phyloP scores from a whole-genome alignment of 2,797 vertebrate species.

The Phyllotis vaccarum region DNA sequence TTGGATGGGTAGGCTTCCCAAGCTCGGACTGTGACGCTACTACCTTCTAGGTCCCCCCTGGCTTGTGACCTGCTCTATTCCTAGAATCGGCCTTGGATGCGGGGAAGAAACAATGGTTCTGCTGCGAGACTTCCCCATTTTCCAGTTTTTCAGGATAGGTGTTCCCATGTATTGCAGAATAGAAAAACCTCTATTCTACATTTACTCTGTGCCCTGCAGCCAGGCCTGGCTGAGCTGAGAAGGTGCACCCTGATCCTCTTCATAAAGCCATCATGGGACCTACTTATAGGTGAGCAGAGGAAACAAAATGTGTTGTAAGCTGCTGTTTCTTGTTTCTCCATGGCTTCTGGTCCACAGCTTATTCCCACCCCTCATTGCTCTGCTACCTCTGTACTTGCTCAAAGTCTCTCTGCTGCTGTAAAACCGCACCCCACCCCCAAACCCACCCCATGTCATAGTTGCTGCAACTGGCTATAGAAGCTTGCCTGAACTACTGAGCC shows the following conservation, averaged over 20 bases:
- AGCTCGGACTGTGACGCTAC: background rate
- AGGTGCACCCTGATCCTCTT: background rate
- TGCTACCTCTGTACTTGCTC: background rate
- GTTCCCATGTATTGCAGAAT: background rate
- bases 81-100: background rate
- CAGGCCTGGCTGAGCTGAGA: background rate
- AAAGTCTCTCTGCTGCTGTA: background rate
- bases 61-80: rapidly evolving
- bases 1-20: background rate
- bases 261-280: background rate
- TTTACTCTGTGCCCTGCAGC: background rate
- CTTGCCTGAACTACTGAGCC: background rate
- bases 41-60: background rate
- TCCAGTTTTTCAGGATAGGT: background rate
- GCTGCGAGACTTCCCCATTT: no score
- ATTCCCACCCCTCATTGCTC: background rate
- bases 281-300: rapidly evolving
- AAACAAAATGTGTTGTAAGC: background rate
- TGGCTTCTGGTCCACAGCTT: rapidly evolving
- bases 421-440: background rate
- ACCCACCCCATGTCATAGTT: background rate
- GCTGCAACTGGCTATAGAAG: background rate
- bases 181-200: background rate
- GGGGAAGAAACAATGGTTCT: background rate
- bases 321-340: no score